Evolutionary conservation across 37 sponge, comb jelly and placozoan species (phyloP).

Genomic region (Ianthella basta): DNA sequence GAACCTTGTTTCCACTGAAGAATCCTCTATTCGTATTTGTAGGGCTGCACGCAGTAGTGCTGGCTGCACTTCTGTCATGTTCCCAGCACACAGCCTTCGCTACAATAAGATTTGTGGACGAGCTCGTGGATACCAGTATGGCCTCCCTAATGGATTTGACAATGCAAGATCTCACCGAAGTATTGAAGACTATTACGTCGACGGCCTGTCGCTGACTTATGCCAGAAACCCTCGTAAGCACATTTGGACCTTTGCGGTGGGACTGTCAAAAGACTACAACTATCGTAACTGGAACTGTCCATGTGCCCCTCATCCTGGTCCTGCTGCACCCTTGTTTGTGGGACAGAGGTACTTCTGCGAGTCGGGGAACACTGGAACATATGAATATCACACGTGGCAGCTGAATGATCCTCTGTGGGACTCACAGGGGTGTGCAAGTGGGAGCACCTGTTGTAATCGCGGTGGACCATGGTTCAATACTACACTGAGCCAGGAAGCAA

Average conservation of each 20-base stretch:
- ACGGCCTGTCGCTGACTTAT: not conserved
- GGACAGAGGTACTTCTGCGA: not conserved
- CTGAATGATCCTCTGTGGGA: not conserved
- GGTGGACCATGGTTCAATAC: slow-evolving; percentile 22
- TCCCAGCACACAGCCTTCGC: not conserved
- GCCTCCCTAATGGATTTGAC: not conserved
- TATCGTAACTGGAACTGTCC: not conserved
- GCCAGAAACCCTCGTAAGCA: slow-evolving; percentile 3
- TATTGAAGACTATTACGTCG: not conserved
- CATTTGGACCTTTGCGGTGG: not conserved
- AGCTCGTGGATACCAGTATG: not conserved
- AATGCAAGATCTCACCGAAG: not conserved
- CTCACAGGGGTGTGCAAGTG: not conserved
- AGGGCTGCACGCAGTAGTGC: not conserved
- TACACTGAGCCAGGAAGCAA: not conserved
- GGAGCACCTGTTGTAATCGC: not conserved
- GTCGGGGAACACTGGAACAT: not conserved
- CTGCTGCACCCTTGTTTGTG: not conserved
- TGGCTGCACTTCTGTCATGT: not conserved
- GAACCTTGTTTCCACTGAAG: not conserved
- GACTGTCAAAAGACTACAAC: not conserved
- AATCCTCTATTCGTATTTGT: not conserved
- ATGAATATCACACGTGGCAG: not conserved
- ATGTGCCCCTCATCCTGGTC: not conserved
- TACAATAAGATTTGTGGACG: not conserved